A percentile compares a stretch with the other conserved stretches of the same genome.
Conservation (phyloP, 1,140 invertebrate genomes). For the Anastatus disparis region DNA sequence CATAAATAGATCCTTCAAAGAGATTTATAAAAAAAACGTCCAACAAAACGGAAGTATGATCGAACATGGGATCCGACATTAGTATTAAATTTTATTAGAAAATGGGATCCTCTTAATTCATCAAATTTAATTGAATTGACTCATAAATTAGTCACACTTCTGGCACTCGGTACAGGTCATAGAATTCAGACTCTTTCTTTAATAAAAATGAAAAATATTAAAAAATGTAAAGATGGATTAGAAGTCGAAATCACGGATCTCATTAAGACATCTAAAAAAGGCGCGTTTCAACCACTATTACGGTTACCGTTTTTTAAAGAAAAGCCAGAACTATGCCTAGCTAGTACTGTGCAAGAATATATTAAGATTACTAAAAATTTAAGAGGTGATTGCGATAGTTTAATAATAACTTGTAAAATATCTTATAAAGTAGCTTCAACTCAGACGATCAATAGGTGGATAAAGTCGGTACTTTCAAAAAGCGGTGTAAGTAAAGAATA, state of each 20-base stretch:
- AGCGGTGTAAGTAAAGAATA: conserved; percentile 26
- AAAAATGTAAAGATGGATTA: neutral
- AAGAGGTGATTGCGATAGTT: neutral
- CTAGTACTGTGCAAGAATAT: conserved; percentile 2
- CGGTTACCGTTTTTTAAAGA: too few relatives aligned
- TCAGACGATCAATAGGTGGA: conserved; percentile 47
- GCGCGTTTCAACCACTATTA: neutral
- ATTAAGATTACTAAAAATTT: conserved; percentile 34
- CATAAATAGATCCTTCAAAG: conserved; percentile 23
- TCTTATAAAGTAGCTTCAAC: conserved; percentile 41
- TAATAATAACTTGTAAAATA: conserved; percentile 41
- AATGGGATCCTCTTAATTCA: neutral
- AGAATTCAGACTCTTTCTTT: neutral
- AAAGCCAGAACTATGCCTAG: neutral
- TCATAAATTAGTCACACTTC: neutral
- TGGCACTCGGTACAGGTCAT: conserved; percentile 3
- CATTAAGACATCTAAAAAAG: neutral
- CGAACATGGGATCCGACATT: neutral
- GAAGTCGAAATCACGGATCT: too few relatives aligned
- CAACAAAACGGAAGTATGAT: neutral
- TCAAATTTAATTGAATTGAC: neutral
- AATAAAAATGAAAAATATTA: neutral
- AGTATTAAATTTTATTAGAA: neutral
- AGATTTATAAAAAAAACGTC: neutral
- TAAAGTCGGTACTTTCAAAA: conserved; percentile 25